A percentile compares a stretch with the other conserved stretches of the same genome.
phyloP scores from a whole-genome alignment of 2,797 vertebrate genomes.

The Lepilemur septentrionalis region DNA sequence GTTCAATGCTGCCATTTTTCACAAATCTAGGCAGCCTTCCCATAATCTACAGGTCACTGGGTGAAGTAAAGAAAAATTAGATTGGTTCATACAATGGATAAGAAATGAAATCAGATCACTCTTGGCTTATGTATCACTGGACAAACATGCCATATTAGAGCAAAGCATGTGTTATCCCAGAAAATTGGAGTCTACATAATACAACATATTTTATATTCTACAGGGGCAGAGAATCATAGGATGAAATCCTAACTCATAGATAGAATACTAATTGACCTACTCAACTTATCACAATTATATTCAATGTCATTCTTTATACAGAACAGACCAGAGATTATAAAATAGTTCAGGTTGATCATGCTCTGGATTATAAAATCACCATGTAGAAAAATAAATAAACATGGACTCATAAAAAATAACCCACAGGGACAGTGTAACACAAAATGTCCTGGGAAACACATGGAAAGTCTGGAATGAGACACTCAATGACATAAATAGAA shows the following conservation, averaged over 20 bases:
- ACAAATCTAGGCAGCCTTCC: neutral
- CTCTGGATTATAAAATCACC: neutral
- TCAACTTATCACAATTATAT: neutral
- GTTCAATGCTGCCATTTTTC: neutral
- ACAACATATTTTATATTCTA: neutral
- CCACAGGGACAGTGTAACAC: neutral
- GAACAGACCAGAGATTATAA: neutral
- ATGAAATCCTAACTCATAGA: conserved; percentile 18
- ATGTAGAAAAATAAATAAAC: neutral
- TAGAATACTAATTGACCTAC: neutral
- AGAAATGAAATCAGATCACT: conserved; percentile 36
- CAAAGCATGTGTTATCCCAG: neutral
- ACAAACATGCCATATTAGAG: neutral
- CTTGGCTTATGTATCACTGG: neutral
- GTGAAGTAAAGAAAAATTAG: neutral
- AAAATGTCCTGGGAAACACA: neutral
- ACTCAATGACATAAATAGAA: conserved; percentile 32
- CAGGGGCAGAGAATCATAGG: neutral
- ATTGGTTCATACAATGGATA: neutral
- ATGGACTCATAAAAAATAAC: neutral
- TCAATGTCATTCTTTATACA: neutral
- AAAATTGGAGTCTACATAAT: neutral
- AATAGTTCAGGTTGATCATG: neutral
- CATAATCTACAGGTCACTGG: neutral
- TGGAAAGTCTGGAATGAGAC: neutral